These are phyloP conservation scores for Micronisus gabar DNA, from an alignment of 2,113 vertebrate species.

Conservation along the genomic window DNA sequence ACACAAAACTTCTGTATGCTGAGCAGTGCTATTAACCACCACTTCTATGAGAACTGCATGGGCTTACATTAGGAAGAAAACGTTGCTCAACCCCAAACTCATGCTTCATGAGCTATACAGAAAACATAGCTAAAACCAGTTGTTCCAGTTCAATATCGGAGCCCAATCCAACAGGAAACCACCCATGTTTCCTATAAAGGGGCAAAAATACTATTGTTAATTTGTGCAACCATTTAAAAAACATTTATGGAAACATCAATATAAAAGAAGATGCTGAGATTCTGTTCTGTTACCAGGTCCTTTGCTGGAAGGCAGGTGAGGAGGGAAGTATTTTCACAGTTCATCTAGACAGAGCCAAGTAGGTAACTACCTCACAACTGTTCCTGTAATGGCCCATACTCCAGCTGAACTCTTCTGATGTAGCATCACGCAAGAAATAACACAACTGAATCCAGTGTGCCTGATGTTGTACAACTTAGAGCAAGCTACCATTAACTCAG, in stretches of 20 bases:
- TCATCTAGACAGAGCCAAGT: neutral
- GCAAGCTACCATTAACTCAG: neutral
- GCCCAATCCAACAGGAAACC: neutral
- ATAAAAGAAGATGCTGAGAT: neutral
- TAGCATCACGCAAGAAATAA: neutral
- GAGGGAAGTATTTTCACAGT: neutral
- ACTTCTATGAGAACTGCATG: neutral
- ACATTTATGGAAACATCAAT: neutral
- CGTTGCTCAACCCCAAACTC: neutral
- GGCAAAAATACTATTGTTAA: neutral
- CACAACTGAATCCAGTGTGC: neutral
- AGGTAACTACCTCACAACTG: neutral
- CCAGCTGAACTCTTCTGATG: neutral
- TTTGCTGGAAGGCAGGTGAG: neutral
- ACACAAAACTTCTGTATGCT: neutral
- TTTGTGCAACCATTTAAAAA: neutral
- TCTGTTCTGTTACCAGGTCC: neutral
- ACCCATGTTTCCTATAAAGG: neutral
- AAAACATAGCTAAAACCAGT: neutral
- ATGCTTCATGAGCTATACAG: neutral
- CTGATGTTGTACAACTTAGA: neutral
- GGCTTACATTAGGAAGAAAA: neutral
- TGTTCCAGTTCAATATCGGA: neutral
- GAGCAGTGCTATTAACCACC: neutral
- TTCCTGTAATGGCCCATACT: neutral